Conservation (phyloP, 2,888 invertebrate species). For the Eucera pruinosa region DNA sequence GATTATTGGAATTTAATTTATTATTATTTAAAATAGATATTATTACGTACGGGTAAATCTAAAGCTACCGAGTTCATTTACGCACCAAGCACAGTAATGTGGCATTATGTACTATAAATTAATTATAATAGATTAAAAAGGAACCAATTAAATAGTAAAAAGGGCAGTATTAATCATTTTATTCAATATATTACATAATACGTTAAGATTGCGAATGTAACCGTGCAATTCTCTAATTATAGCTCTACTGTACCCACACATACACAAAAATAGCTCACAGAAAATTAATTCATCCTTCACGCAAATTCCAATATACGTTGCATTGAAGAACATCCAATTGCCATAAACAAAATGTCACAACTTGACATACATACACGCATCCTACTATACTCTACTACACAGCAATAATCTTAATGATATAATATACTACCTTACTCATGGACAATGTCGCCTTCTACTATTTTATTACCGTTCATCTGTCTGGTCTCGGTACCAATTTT, state of each 20-base stretch:
- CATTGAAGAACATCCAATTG: constrained; percentile 15
- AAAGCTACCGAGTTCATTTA: too few relatives aligned
- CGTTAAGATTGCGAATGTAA: too few relatives aligned
- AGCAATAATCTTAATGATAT: not conserved
- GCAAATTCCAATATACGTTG: not conserved
- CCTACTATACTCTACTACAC: not conserved
- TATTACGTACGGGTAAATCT: too few relatives aligned
- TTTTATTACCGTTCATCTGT: not conserved
- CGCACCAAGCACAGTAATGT: too few relatives aligned
- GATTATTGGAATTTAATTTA: too few relatives aligned
- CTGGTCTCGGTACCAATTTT: not conserved
- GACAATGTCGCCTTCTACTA: not conserved
- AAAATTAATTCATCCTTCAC: not conserved
- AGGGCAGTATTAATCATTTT: too few relatives aligned
- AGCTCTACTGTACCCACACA: not conserved
- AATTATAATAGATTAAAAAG: too few relatives aligned
- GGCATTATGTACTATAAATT: too few relatives aligned
- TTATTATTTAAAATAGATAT: too few relatives aligned
- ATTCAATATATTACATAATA: too few relatives aligned
- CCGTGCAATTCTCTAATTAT: not conserved
- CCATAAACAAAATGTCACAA: constrained; percentile 16
- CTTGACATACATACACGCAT: not conserved
- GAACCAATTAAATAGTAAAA: too few relatives aligned
- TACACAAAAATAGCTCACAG: not conserved
- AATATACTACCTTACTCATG: not conserved